Conservation (phyloP, 2,888 invertebrate species). For the Arenicola marina region DNA sequence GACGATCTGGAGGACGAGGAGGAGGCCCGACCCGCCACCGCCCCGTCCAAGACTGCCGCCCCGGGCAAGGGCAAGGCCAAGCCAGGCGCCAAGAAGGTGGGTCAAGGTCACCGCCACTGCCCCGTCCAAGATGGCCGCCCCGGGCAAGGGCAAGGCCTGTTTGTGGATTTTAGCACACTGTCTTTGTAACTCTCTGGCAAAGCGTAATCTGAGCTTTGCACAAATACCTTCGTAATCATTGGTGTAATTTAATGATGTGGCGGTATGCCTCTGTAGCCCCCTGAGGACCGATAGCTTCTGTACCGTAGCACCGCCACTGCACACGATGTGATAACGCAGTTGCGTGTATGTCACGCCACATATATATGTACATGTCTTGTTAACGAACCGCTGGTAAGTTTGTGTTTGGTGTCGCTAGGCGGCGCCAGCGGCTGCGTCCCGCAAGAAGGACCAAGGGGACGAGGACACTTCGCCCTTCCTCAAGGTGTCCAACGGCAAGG, state of each 20-base stretch:
- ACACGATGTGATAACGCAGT: too few species aligned
- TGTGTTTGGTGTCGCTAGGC: background rate
- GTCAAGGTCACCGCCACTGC: background rate
- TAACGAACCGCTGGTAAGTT: background rate
- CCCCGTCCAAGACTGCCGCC: background rate
- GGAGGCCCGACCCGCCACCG: background rate
- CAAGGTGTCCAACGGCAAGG: constrained; percentile 73
- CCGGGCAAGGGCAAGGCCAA: background rate
- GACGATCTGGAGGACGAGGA: background rate
- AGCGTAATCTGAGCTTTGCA: too few species aligned
- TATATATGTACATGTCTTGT: background rate
- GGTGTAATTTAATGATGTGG: too few species aligned
- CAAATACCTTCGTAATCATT: too few species aligned
- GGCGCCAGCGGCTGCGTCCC: constrained; percentile 14
- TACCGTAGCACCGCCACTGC: too few species aligned
- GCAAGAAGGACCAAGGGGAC: constrained; percentile 81
- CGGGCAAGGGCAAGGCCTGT: background rate
- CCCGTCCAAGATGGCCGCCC: background rate
- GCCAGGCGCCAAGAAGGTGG: background rate
- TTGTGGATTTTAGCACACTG: background rate
- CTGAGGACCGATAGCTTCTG: too few species aligned
- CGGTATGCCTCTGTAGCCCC: too few species aligned
- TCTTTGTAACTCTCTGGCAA: too few species aligned
- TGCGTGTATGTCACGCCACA: background rate
- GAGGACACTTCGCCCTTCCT: constrained; percentile 80